Evolutionary conservation across 2,113 vertebrate genomes (phyloP).

Genomic region (Corythaixoides concolor): DNA sequence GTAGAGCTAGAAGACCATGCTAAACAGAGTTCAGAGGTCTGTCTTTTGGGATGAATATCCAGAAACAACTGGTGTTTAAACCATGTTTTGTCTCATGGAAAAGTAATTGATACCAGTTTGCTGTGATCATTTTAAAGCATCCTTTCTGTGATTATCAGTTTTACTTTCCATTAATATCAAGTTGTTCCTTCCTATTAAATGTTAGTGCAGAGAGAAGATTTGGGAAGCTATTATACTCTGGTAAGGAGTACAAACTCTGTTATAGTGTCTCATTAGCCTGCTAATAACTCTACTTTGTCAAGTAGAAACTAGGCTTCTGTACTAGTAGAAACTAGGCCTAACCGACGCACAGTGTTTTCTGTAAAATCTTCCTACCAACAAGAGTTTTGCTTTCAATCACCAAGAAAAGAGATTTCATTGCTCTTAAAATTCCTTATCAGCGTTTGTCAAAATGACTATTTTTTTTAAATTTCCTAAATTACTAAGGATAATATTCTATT

Average conservation of each 20-base stretch:
- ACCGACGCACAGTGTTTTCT: not conserved
- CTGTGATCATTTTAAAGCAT: not conserved
- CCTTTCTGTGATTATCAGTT: not conserved
- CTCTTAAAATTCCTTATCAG: not conserved
- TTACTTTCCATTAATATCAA: not conserved
- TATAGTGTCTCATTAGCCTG: not conserved
- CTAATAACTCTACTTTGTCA: not conserved
- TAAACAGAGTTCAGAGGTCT: not conserved
- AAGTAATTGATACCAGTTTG: not conserved
- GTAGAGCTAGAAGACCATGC: not conserved
- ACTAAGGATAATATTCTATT: not conserved
- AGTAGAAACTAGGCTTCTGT: not conserved
- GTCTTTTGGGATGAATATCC: not conserved
- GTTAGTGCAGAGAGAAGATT: not conserved
- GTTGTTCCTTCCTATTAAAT: not conserved
- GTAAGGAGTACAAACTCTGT: not conserved
- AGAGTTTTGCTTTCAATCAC: not conserved
- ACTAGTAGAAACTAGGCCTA: not conserved
- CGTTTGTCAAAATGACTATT: not conserved
- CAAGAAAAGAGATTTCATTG: not conserved
- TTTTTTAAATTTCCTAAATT: not conserved
- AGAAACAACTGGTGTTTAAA: not conserved
- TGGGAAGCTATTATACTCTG: not conserved
- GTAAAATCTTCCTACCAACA: rapidly evolving
- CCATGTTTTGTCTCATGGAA: not conserved